These are phyloP conservation scores for Ianthella basta DNA, from an alignment of 37 sponge, comb jelly and placozoan species.

Conservation along the genomic window DNA sequence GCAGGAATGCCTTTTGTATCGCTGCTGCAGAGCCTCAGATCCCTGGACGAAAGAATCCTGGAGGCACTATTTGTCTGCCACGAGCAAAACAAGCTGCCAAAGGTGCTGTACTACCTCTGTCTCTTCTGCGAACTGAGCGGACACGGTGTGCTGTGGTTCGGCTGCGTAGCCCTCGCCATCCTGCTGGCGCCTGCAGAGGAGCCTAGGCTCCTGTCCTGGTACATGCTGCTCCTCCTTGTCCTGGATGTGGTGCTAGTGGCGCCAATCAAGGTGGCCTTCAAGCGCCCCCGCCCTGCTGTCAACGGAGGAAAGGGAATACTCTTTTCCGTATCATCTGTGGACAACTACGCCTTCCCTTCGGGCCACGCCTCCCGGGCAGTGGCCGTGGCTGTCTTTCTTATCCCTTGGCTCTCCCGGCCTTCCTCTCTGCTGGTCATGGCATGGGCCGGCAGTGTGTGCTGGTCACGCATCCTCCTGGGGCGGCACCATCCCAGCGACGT, in stretches of 20 bases:
- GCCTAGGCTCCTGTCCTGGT: neutral
- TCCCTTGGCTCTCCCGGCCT: slow-evolving; percentile 44
- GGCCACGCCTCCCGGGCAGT: slow-evolving; percentile 89
- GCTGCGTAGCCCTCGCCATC: neutral
- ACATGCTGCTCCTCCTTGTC: slow-evolving; percentile 58
- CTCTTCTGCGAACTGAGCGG: slow-evolving; percentile 20
- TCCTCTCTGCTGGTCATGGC: neutral
- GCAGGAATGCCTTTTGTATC: neutral
- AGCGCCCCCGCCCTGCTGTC: slow-evolving; percentile 69
- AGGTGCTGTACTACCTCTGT: slow-evolving; percentile 1
- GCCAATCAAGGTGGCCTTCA: slow-evolving; percentile 74
- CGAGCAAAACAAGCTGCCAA: neutral
- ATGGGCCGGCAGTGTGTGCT: slow-evolving; percentile 75
- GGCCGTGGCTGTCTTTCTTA: slow-evolving; percentile 67
- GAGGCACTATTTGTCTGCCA: slow-evolving; percentile 23
- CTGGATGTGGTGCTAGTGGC: slow-evolving; percentile 74
- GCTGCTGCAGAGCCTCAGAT: neutral
- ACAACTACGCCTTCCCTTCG: slow-evolving; percentile 90
- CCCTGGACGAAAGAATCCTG: slow-evolving; percentile 7
- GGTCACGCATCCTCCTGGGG: slow-evolving; percentile 75
- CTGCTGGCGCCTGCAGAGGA: neutral
- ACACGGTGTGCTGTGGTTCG: slow-evolving; percentile 24
- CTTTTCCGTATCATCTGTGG: slow-evolving; percentile 67
- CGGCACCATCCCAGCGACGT: slow-evolving; percentile 82
- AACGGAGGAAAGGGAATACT: slow-evolving; percentile 68